These are phyloP conservation scores for Metallyticus violacea DNA, from an alignment of 2,888 invertebrate genomes.

Conservation along the genomic window DNA sequence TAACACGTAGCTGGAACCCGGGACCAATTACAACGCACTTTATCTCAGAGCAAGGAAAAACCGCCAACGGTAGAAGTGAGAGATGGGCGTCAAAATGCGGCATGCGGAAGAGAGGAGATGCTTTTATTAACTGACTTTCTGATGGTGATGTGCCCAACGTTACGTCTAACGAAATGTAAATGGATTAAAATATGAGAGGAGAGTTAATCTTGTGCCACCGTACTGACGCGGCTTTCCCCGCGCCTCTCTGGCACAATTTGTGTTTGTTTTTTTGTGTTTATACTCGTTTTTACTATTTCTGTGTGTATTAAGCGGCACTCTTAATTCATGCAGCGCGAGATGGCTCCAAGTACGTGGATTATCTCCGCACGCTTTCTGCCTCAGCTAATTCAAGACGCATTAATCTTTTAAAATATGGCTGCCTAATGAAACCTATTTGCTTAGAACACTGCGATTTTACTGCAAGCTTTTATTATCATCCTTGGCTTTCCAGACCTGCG, in stretches of 20 bases:
- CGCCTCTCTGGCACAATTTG: neutral
- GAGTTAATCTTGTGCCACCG: neutral
- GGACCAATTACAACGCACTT: neutral
- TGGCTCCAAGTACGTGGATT: neutral
- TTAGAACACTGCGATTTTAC: neutral
- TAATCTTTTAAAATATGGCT: neutral
- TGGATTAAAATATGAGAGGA: slow-evolving; percentile 3
- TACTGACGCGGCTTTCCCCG: neutral
- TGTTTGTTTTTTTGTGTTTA: neutral
- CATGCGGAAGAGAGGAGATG: neutral
- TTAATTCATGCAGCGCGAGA: neutral
- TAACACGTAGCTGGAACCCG: no score
- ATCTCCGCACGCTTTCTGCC: neutral
- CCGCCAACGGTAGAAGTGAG: neutral
- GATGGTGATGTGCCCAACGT: neutral
- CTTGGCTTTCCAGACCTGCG: neutral
- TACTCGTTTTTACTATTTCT: neutral
- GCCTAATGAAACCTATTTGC: neutral
- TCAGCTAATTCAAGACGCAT: neutral
- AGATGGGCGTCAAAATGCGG: neutral
- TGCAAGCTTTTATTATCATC: neutral
- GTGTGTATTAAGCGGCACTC: neutral
- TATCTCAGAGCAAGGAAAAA: neutral
- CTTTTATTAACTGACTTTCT: slow-evolving; percentile 3
- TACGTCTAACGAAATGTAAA: neutral